phyloP scores from a whole-genome alignment of 2,797 vertebrate genomes.

The Schizothorax lantsangensis region DNA sequence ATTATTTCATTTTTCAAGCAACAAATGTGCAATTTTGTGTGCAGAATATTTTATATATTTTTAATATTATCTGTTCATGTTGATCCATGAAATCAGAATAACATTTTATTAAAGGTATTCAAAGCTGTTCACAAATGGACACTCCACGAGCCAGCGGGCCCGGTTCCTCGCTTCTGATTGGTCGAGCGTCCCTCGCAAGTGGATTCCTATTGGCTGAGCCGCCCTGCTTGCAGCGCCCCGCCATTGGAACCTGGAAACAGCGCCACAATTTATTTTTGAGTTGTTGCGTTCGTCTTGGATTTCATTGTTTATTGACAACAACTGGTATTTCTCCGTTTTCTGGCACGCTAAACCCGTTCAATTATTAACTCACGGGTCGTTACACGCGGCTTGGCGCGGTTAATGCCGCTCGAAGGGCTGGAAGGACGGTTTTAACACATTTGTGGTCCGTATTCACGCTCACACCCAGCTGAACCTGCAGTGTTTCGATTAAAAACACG shows the following conservation, averaged over 20 bases:
- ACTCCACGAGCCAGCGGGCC: not conserved
- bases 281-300: conserved; percentile 23
- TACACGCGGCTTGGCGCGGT: conserved; percentile 46
- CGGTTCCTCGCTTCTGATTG: conserved; percentile 51
- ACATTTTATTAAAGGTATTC: not conserved
- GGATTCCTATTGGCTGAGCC: conserved; percentile 71
- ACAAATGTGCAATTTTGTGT: not conserved
- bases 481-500: conserved; percentile 21
- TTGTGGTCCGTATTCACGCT: not conserved
- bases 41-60: not conserved
- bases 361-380: conserved; percentile 23
- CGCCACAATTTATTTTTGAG: conserved; percentile 71
- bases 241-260: conserved; percentile 74
- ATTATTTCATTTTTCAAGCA: not conserved
- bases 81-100: not conserved
- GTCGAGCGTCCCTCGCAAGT: conserved; percentile 9
- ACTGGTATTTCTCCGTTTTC: conserved; percentile 25
- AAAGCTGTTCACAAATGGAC: not conserved
- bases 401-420: conserved; percentile 47
- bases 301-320: conserved; percentile 25
- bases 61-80: not conserved
- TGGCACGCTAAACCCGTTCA: conserved; percentile 11
- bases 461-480: not conserved
- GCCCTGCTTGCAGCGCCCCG: conserved; percentile 62
- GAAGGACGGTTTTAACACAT: conserved; percentile 24